Base-by-base conservation (phyloP, 2,113 vertebrate genomes). In the Sitta europaea region DNA sequence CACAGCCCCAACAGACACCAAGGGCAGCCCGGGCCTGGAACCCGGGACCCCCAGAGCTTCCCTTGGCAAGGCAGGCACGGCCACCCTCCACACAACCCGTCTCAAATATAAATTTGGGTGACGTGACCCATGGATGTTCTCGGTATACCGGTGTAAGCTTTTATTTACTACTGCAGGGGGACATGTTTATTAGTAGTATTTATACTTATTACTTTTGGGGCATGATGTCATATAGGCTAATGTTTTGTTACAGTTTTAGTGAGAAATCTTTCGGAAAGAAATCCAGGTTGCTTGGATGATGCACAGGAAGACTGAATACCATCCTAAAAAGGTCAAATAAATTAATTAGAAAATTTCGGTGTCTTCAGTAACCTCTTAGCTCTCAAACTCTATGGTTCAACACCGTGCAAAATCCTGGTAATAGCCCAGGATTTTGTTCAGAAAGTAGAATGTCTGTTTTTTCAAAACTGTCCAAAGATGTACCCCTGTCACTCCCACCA, bases 341-440 rank as follows among this genome's bases (percentile, higher is more conserved):
- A 1, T 22, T 72, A 40, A 86, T n/a, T 20, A 27, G 35, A 84
- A 71, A 47, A 38, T 83, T 27, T 42, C 0, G 0, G 3, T 51
- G 27, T 31, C 33, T 78, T 70, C 50, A 73, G 10, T 43, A 72
- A 45, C 18, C 9, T 68, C 18, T 59, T 22, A 43, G 25, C 7
- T 5, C 4, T 27, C 22, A 68, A 51, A 55, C 3, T 14, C 22
- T 47, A 3, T 16, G 8, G 28, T 55, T 36, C 43, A 55, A 43
- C 4, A 43, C 6, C 4, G 2, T 14, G 16, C 7, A 36, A 27
- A 40, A 47, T 27, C 40, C 27, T 43, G 28, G 8, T 10, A 36
- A n/a, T 12, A 63, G 14, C 1, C 25, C n/a, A 31, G 17, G 4
- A 74, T 80, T 66, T 68, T 19, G 4, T 67, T 57, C 38, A 70